Evolutionary conservation across 2,888 invertebrate genomes (phyloP), one percentile per base, ranked within the genome.

Genomic region (Drosophila kuntzei): DNA sequence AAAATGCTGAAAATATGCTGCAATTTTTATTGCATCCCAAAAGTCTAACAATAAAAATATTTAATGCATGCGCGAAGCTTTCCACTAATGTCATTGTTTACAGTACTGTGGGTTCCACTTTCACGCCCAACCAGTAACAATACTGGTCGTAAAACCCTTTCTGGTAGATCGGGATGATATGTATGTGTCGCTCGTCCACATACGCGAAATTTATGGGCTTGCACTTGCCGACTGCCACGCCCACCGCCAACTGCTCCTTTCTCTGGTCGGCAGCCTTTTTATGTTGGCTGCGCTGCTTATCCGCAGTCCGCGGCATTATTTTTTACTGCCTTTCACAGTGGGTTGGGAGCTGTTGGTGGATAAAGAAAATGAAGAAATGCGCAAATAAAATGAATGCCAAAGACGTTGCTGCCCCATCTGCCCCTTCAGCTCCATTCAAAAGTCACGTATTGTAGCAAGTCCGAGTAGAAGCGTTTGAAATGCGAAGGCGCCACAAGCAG

Each of bases 11-110:
- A 70, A 64, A 50, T 60, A 72, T 59, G 41, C 62, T 46, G 29
- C 51, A 72, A 59, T 55, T 69, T 54, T 61, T 58, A 66, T 60
- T 25, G 25, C 55, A 37, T 47, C 47, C 54, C 46, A 36, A 51
- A 59, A 71, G 74, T 67, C 77, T 64, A 86, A 83, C 84, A 88
- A 88, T 83, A 88, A 88, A 86, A 88, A 86, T 76, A 60, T 88
- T 88, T 86, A 88, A 88, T 83, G 87, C 80, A 88, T 73, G 65
- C 71, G 70, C 47, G 64, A 70, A 57, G 43, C 54, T 36, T 64
- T 39, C 34, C 62, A 54, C 62, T 62, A 73, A 79, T 69, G 81
- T 74, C 79, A 71, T 87, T 87, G 80, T 71, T 71, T 41, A 58
- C 60, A 53, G 27, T 34, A 22, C 25, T 18, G 22, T 43, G 36